Evolutionary conservation across 1,140 invertebrate genomes (phyloP), one percentile per base, ranked within the genome.

Genomic region (Lordiphosa stackelbergi): DNA sequence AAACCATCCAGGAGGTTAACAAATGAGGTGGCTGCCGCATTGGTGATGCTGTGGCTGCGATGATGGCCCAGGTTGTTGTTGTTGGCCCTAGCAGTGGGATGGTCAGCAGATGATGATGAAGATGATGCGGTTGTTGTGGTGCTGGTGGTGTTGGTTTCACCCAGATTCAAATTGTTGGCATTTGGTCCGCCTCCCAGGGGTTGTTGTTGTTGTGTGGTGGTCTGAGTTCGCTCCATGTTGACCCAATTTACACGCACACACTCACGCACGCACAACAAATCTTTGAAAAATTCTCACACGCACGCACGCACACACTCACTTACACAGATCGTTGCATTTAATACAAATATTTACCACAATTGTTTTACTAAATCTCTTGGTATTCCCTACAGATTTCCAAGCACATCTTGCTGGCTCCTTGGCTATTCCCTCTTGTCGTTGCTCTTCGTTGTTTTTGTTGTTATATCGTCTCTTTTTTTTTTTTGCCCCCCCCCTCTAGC

Each of bases 1-100:
- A 86, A 86, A 5, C 79, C 85, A 52, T 86, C 85, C 9, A 86
- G 38, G 5, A 86, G 73, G 73, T 86, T 86, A 7, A 63, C 75
- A 51, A 86, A 73, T 1, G 85, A 86, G 19, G 84, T 83, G 31
- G 78, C 69, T 6, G 83, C 84, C 13, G 81, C 60, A 61, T 75
- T 86, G 4, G 77, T 83, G 45, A 83, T 83, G 58, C 77, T 83
- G 40, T 83, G 78, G 28, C 64, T 83, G 2, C 85, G 75, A 31
- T 86, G 65, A 52, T 77, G 72, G 5, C 74, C 74, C 34, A 53
- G 68, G 45, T 62, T 64, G n/a, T 54, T 63, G 42, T 56, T 28
- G 57, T 36, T 45, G 13, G 51, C 59, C 7, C 52, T 38, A 41
- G 47, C 36, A 12, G 61, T 79, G 43, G 38, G 28, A 24, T 28